Evolutionary conservation across 2,888 invertebrate species (phyloP), one percentile per base, ranked within the genome.

Genomic region (Bhutanitis thaidina): DNA sequence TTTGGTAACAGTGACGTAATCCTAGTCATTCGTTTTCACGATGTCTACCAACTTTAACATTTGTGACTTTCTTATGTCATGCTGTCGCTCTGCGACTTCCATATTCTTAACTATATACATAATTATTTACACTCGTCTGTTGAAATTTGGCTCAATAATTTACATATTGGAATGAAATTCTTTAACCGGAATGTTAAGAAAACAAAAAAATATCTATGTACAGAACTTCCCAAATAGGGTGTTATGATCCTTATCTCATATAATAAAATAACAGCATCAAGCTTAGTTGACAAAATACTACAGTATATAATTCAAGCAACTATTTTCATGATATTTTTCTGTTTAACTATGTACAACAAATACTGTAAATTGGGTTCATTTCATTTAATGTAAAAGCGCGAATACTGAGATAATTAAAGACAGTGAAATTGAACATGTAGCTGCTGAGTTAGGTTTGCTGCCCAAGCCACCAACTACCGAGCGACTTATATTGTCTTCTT

Each of bases 171-270:
- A 85, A 85, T 84, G 76, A 74, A 81, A 79, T 73, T 79, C 80
- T 81, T 79, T 77, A 86, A 79, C 77, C 76, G 87, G 88, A 88
- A 87, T 88, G 87, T 88, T 58, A 70, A 71, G 74, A 80, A 71
- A 79, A 76, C 72, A 74, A 73, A 62, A 57, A 53, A 20, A 20
- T 20, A 48, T 60, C 54, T 81, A 85, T 83, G 74, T 84, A 84
- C 85, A 86, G 69, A 67, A 68, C 63, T 60, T 64, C 50, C 59
- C 64, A 64, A 76, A 62, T 59, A 60, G 64, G 62, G 54, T 48
- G 45, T 5, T n/a, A 27, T 4, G 27, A 8, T 27, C 27, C 56
- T 67, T 64, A n/a, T n/a, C n/a, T n/a, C n/a, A 61, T n/a, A 62
- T 62, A 60, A 64, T 69, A 66, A 74, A 80, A 77, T 67, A 77